Percentiles rank a stretch among this genome's conserved stretches.
Evolutionary conservation across 1,140 invertebrate genomes (phyloP).

Genomic region (Lepidurus couesii): DNA sequence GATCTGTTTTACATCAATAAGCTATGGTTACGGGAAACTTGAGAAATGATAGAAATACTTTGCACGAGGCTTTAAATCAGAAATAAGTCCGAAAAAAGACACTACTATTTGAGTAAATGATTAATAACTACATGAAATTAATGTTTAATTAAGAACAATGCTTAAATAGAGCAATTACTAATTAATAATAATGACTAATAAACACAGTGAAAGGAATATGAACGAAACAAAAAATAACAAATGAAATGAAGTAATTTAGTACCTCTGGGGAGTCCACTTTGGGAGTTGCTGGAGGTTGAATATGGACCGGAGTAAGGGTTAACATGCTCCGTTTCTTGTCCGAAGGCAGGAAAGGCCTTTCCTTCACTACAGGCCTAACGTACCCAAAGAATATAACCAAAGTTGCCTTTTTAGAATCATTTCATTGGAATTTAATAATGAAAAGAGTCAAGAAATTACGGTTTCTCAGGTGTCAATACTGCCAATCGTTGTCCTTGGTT

Average conservation of each 20-base stretch:
- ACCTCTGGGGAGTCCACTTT: conserved; percentile 25
- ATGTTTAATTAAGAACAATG: too few species aligned
- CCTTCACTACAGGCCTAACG: neutral
- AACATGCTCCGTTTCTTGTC: neutral
- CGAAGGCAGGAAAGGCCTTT: neutral
- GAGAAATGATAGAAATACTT: too few species aligned
- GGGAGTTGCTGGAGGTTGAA: neutral
- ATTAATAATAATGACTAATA: neutral
- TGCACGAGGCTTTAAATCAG: too few species aligned
- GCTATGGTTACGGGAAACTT: too few species aligned
- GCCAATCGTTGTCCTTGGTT: conserved; percentile 20
- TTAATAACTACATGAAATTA: too few species aligned
- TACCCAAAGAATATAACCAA: neutral
- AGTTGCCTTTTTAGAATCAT: neutral
- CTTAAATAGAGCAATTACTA: neutral
- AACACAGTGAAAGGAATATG: neutral
- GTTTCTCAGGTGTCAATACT: neutral
- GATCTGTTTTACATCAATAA: too few species aligned
- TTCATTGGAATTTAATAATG: neutral
- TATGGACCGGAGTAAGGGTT: neutral
- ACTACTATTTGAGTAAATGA: too few species aligned
- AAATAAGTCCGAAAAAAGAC: too few species aligned
- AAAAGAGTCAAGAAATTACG: neutral
- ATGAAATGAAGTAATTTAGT: neutral
- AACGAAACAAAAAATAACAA: neutral